These are phyloP conservation scores for Rhinopomastus cyanomelas DNA, from an alignment of 2,113 vertebrate species.

Conservation along the genomic window DNA sequence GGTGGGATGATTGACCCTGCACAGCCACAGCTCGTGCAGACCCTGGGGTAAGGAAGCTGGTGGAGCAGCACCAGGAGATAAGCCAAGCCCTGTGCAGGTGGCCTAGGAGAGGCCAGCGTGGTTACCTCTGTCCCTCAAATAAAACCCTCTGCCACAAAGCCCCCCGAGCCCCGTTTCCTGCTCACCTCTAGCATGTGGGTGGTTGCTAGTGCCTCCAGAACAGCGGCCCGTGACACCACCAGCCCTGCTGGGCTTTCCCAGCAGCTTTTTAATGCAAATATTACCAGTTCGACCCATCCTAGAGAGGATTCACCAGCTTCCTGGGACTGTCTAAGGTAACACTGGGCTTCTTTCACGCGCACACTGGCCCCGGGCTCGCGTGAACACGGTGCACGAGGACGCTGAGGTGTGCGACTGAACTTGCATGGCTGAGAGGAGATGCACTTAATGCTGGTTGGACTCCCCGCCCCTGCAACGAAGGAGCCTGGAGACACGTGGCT, in stretches of 20 bases:
- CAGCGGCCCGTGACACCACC: background rate
- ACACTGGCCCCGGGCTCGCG: background rate
- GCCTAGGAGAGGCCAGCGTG: no score
- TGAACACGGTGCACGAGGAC: background rate
- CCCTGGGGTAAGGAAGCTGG: background rate
- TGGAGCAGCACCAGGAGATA: background rate
- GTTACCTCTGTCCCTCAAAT: no score
- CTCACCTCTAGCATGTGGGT: accelerated
- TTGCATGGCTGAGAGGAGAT: background rate
- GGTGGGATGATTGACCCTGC: background rate
- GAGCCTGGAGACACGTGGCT: accelerated
- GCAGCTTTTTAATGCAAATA: accelerated
- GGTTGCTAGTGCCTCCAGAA: background rate
- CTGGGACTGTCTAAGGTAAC: accelerated
- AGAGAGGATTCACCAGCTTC: accelerated
- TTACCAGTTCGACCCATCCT: background rate
- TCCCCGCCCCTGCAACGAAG: accelerated
- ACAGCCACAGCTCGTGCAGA: background rate
- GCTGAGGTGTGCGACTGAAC: background rate
- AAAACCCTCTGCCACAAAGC: background rate
- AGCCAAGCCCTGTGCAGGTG: accelerated
- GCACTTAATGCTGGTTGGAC: background rate
- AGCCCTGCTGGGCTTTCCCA: background rate
- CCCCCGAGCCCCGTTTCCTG: background rate
- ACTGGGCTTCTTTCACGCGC: background rate